A percentile compares a stretch with the other conserved stretches of the same genome.
Evolutionary conservation across 2,113 vertebrate species (phyloP).

Genomic region (Zeus faber): DNA sequence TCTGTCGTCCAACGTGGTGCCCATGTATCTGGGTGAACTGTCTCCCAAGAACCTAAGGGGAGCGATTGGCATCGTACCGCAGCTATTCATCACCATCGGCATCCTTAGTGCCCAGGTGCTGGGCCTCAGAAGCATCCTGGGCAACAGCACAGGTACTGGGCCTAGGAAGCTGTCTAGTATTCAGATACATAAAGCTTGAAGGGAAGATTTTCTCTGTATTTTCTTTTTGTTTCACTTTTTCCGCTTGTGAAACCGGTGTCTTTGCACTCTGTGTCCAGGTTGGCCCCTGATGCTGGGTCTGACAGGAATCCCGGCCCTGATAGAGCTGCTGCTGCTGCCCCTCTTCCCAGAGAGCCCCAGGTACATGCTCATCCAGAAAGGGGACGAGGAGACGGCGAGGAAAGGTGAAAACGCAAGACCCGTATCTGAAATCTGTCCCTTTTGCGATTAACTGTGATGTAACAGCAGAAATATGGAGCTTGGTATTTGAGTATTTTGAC

Average conservation of each 20-base stretch:
- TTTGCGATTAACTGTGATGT: neutral
- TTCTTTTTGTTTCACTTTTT: neutral
- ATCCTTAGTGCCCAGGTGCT: conserved; percentile 89
- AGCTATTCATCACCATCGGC: conserved; percentile 91
- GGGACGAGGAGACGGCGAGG: conserved; percentile 70
- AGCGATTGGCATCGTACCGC: conserved; percentile 81
- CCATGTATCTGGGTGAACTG: conserved; percentile 96
- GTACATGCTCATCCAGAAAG: conserved; percentile 85
- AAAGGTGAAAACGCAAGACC: conserved; percentile 62
- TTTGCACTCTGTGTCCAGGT: conserved; percentile 64
- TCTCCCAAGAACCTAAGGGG: conserved; percentile 90
- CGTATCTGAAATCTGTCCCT: neutral
- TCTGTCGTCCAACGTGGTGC: conserved; percentile 91
- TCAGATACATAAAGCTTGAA: too few relatives aligned
- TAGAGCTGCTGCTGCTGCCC: conserved; percentile 83
- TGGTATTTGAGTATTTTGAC: neutral
- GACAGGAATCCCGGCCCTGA: conserved; percentile 81
- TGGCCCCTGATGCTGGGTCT: conserved; percentile 87
- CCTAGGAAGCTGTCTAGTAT: too few relatives aligned
- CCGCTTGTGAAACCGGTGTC: neutral
- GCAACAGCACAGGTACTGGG: conserved; percentile 73
- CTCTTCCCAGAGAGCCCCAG: conserved; percentile 91
- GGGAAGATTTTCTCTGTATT: neutral
- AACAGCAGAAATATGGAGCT: neutral
- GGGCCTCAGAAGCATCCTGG: conserved; percentile 79